These are phyloP conservation scores for Philereme transversata DNA, from an alignment of 2,888 invertebrate species.

Conservation along the genomic window DNA sequence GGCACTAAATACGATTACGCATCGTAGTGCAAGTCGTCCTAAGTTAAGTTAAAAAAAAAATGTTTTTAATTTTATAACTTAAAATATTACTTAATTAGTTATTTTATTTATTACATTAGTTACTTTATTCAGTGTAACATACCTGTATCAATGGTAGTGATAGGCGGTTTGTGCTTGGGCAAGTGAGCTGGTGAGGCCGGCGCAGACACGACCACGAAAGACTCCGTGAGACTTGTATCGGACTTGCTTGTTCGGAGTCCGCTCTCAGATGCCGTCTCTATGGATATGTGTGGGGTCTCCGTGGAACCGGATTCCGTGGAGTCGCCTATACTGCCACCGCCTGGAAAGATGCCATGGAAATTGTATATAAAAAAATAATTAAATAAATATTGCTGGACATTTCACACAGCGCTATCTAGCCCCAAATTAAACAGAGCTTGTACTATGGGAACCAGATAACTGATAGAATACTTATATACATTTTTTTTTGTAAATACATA, in stretches of 20 bases:
- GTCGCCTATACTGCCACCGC: constrained; percentile 84
- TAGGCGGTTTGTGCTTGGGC: constrained; percentile 37
- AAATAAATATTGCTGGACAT: too few relatives aligned
- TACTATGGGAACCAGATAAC: too few relatives aligned
- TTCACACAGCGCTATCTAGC: too few relatives aligned
- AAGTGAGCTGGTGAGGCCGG: constrained; percentile 55
- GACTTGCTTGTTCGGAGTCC: constrained; percentile 93
- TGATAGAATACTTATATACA: too few relatives aligned
- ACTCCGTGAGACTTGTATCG: constrained; percentile 95
- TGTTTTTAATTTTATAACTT: too few relatives aligned
- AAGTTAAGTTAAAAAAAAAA: too few relatives aligned
- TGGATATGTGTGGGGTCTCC: constrained; percentile 51
- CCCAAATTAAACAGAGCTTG: too few relatives aligned
- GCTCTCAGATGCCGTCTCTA: constrained; percentile 56
- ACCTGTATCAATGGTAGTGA: constrained; percentile 57
- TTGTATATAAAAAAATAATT: too few relatives aligned
- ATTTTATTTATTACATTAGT: too few relatives aligned
- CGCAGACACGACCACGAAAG: constrained; percentile 92
- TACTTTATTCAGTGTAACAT: background rate
- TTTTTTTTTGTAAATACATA: too few relatives aligned
- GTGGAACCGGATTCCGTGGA: constrained; percentile 69
- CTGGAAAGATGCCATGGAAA: constrained; percentile 46
- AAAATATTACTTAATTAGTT: background rate
- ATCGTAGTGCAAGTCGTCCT: too few relatives aligned
- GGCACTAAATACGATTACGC: too few relatives aligned